Evolutionary conservation across 2,113 vertebrate species (phyloP), one percentile per base, ranked within the genome.

Genomic region (Salminus brasiliensis): DNA sequence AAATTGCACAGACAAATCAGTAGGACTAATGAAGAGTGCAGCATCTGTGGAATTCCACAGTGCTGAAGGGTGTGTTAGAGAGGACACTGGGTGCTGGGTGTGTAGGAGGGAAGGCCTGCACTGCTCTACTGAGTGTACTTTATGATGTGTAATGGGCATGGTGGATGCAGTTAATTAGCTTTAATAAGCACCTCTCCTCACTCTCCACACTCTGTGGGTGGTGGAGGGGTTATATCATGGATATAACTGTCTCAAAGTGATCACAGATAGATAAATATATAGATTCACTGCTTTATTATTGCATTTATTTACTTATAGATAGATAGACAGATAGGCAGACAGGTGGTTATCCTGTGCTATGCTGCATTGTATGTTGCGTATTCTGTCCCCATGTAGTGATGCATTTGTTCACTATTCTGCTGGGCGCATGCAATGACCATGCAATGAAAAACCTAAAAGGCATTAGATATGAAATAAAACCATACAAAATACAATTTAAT

Each of bases 1-100:
- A 81, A 75, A 81, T 81, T 75, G 74, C 41, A 70, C 41, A 75
- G 66, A 70, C 63, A 75, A 70, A 70, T 67, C 79, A 81, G 49
- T 65, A 77, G 65, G 65, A 59, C 65, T 69, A 65, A 77, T 77
- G 75, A 77, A 59, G 23, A 77, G 65, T 43, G 36, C 49, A n/a
- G 62, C 15, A 21, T 65, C 32, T 39, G 34, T 66, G 34, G 62
- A 21, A 39, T 25, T 36, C 62, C 34, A 23, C 9, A 36, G 10
- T 66, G 62, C 32, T 39, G 18, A 39, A 23, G 52, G 32, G 18
- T 36, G 29, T 34, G 62, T 66, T 66, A 39, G 62, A 39, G n/a
- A 39, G 60, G 34, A 39, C 34, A 13, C 34, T 36, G 16, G 62
- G 32, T 25, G 62, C 32, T 39, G 62, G 8, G 62, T 39, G 62